Percentiles rank a stretch among this genome's conserved stretches.
Evolutionary conservation across 2,113 vertebrate species (phyloP).

Genomic region (Oreochromis spilurus): DNA sequence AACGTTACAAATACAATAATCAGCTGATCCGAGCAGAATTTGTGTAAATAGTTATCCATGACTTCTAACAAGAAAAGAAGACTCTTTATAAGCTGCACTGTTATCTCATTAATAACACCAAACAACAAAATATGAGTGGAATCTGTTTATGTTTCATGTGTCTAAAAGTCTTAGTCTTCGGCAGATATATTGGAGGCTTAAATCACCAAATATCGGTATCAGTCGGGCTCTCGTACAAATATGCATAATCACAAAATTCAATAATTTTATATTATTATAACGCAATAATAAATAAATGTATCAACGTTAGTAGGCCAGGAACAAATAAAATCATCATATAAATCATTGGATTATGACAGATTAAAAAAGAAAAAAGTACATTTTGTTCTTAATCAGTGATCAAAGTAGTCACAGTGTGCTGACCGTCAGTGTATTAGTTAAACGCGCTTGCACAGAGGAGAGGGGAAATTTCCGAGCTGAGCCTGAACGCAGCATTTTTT

Average conservation of each 20-base stretch:
- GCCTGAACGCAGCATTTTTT: not conserved
- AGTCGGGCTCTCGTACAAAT: not conserved
- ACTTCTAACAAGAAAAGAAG: not conserved
- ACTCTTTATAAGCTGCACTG: not conserved
- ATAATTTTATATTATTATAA: not conserved
- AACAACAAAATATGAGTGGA: not conserved
- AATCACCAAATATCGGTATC: not conserved
- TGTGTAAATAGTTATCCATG: not conserved
- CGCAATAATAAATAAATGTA: not conserved
- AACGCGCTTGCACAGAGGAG: fast-evolving
- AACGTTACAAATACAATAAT: not conserved
- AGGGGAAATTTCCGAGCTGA: not conserved
- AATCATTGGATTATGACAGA: not conserved
- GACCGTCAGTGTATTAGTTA: not conserved
- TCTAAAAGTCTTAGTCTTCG: not conserved
- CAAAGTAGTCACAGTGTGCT: not conserved
- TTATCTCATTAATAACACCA: not conserved
- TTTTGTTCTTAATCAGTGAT: not conserved
- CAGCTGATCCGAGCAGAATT: not conserved
- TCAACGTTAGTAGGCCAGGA: not conserved
- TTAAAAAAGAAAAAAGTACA: not conserved
- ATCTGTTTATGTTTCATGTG: not conserved
- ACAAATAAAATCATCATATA: not conserved
- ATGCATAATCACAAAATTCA: not conserved
- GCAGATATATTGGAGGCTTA: too few species aligned